Percentiles rank a stretch among this genome's conserved stretches.
These are phyloP conservation scores for Drosophila peninsularis DNA, from an alignment of 2,888 invertebrate species.

Conservation along the genomic window DNA sequence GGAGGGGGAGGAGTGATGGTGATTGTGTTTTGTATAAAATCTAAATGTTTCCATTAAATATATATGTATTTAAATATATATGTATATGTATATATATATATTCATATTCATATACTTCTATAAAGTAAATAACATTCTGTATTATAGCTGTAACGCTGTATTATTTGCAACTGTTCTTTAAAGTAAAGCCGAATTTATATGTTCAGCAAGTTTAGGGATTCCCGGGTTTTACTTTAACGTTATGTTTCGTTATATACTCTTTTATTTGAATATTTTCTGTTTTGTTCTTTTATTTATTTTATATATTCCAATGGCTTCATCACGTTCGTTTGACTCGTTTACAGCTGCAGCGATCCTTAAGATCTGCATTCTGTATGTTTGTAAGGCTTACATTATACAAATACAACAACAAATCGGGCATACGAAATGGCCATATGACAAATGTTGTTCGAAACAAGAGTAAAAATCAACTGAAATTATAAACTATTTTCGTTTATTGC, in stretches of 20 bases:
- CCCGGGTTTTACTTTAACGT: conserved; percentile 14
- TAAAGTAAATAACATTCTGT: conserved; percentile 77
- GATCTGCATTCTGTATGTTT: conserved; percentile 25
- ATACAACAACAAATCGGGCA: conserved; percentile 27
- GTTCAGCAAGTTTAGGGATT: conserved; percentile 47
- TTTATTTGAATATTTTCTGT: background rate
- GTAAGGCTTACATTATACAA: conserved; percentile 45
- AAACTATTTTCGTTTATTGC: conserved; percentile 21
- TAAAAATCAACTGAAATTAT: background rate
- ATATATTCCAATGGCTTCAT: conserved; percentile 41
- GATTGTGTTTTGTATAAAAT: conserved; percentile 71
- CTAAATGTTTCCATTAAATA: conserved; percentile 68
- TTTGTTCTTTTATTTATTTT: conserved; percentile 12
- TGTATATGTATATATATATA: conserved; percentile 33
- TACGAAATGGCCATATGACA: conserved; percentile 7
- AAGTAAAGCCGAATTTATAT: conserved; percentile 51
- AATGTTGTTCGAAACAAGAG: conserved; percentile 2
- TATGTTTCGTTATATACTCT: background rate
- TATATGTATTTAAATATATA: conserved; percentile 34
- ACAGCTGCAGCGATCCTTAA: conserved; percentile 19
- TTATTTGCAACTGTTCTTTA: conserved; percentile 47
- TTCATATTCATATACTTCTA: conserved; percentile 54
- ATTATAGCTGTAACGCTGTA: conserved; percentile 51
- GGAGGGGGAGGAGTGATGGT: conserved; percentile 25
- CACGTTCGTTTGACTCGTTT: conserved; percentile 48